phyloP scores from a whole-genome alignment of 2,888 invertebrate genomes.

The Ptychoptera albimana region DNA sequence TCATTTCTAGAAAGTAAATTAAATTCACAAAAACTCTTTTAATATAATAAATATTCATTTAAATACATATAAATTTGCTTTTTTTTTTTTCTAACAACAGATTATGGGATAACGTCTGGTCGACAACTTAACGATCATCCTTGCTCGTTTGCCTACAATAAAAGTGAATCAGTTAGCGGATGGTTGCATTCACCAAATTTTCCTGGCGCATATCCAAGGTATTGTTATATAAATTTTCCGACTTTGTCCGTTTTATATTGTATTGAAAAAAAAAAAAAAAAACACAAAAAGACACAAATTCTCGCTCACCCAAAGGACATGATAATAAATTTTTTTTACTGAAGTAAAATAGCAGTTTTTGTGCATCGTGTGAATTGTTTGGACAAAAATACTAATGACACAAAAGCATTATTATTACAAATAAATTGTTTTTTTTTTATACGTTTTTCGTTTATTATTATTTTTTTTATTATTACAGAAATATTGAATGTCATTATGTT shows the following conservation, averaged over 20 bases:
- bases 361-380: too few relatives aligned
- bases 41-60: neutral
- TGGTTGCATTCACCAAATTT: conserved; percentile 80
- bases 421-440: too few relatives aligned
- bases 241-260: too few relatives aligned
- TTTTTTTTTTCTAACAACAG: conserved; percentile 35
- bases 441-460: neutral
- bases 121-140: conserved; percentile 58
- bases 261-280: too few relatives aligned
- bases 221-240: neutral
- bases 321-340: too few relatives aligned
- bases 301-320: too few relatives aligned
- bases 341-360: too few relatives aligned
- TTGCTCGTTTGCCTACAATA: conserved; percentile 81
- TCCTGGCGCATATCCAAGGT: conserved; percentile 68
- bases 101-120: conserved; percentile 77
- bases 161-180: conserved; percentile 61
- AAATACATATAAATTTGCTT: conserved; percentile 2
- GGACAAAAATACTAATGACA: neutral
- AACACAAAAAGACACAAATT: neutral
- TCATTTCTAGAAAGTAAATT: conserved; percentile 76
- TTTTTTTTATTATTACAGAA: conserved; percentile 29
- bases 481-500: conserved; percentile 82
- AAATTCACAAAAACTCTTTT: neutral
- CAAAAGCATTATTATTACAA: too few relatives aligned